Evolutionary conservation across 2,888 invertebrate species (phyloP).

Genomic region (Tryphoninae sp.): DNA sequence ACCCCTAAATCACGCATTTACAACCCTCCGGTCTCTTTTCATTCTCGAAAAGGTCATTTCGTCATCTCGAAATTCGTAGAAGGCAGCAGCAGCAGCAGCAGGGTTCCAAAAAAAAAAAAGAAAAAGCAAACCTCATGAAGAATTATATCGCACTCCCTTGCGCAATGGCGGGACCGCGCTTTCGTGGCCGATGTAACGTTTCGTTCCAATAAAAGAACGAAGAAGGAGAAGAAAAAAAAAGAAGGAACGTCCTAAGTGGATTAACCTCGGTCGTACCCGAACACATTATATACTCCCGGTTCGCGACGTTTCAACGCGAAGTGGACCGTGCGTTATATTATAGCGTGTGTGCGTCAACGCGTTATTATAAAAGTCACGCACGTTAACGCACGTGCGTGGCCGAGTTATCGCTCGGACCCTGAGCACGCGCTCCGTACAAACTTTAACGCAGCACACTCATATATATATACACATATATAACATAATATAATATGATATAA

Average conservation of each 20-base stretch:
- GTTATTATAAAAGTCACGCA: slow-evolving; percentile 62
- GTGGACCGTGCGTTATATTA: slow-evolving; percentile 25
- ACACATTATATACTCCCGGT: slow-evolving; percentile 54
- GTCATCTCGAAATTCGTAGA: too few relatives aligned
- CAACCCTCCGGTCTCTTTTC: too few relatives aligned
- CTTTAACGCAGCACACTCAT: neutral
- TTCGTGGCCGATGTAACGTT: slow-evolving; percentile 29
- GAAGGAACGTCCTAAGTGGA: slow-evolving; percentile 62
- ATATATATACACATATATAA: neutral
- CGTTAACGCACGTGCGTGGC: slow-evolving; percentile 61
- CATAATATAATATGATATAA: too few relatives aligned
- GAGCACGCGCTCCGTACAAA: slow-evolving; percentile 31
- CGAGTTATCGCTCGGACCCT: slow-evolving; percentile 48
- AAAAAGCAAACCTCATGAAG: neutral
- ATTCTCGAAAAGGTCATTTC: too few relatives aligned
- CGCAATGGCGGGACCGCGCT: too few relatives aligned
- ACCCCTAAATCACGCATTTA: too few relatives aligned
- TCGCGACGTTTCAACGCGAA: slow-evolving; percentile 41
- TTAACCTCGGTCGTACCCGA: slow-evolving; percentile 60
- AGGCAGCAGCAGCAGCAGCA: too few relatives aligned
- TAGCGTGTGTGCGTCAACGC: slow-evolving; percentile 36
- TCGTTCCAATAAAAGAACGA: slow-evolving; percentile 56
- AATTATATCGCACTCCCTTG: too few relatives aligned
- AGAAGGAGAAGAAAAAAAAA: too few relatives aligned
- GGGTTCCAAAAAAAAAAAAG: neutral